Conservation (phyloP, 2,113 vertebrate species). For the Peucedramus taeniatus region DNA sequence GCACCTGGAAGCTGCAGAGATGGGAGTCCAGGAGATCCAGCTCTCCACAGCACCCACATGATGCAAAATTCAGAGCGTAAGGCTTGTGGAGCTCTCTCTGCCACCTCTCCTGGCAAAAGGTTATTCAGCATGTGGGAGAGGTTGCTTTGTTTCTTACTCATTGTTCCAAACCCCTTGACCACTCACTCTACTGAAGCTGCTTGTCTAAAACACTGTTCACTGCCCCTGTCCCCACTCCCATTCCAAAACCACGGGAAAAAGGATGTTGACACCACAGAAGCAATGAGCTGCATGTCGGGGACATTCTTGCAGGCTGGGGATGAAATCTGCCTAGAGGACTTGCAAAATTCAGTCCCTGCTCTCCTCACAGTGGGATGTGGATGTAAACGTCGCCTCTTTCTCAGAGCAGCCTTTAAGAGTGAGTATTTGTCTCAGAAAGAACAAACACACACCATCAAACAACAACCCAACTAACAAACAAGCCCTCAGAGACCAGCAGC, state of each 20-base stretch:
- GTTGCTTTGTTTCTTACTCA: not conserved
- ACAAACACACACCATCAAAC: not conserved
- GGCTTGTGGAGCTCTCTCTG: not conserved
- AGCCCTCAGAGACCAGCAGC: not conserved
- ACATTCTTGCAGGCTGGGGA: not conserved
- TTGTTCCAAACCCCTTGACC: not conserved
- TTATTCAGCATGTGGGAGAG: not conserved
- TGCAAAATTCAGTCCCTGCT: not conserved
- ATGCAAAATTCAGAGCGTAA: not conserved
- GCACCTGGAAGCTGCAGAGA: not conserved
- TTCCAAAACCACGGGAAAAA: not conserved
- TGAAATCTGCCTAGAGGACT: not conserved
- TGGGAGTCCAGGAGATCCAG: not conserved
- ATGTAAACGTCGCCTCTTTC: not conserved
- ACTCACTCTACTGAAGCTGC: not conserved
- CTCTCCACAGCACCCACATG: not conserved
- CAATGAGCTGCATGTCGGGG: accelerated
- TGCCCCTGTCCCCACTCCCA: not conserved
- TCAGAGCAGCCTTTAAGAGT: not conserved
- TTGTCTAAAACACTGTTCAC: not conserved
- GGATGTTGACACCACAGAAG: not conserved
- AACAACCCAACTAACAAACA: not conserved
- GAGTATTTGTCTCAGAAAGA: not conserved
- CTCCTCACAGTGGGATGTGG: not conserved
- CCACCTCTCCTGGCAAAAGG: not conserved